These are phyloP conservation scores for Nephrotoma guestfalica DNA, from an alignment of 2,888 invertebrate genomes.

Conservation along the genomic window DNA sequence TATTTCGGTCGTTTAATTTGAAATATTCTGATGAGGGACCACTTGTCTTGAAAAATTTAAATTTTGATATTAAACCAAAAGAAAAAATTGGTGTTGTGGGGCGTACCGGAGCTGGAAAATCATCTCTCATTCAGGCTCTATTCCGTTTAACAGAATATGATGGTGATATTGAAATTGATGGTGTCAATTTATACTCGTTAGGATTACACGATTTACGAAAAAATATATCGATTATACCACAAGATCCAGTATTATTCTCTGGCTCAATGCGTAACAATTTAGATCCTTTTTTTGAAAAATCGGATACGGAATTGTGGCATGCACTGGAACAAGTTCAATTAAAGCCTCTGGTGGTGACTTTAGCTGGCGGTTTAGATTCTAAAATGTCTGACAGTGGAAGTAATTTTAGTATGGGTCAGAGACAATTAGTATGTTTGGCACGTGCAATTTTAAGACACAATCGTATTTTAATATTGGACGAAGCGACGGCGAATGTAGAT, in stretches of 20 bases:
- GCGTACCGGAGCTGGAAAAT: slow-evolving; percentile 68
- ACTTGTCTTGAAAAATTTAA: slow-evolving; percentile 52
- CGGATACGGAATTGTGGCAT: slow-evolving; percentile 53
- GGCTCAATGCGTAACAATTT: slow-evolving; percentile 59
- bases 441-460: slow-evolving; percentile 53
- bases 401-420: slow-evolving; percentile 67
- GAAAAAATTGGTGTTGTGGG: slow-evolving; percentile 60
- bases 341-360: slow-evolving; percentile 46
- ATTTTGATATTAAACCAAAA: slow-evolving; percentile 33
- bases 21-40: slow-evolving; percentile 48
- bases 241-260: slow-evolving; percentile 67
- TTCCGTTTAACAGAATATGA: slow-evolving; percentile 63
- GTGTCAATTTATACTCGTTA: slow-evolving; percentile 43
- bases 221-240: slow-evolving; percentile 73
- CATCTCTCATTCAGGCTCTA: slow-evolving; percentile 52
- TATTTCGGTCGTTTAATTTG: slow-evolving; percentile 45
- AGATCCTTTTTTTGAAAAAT: slow-evolving; percentile 57
- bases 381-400: slow-evolving; percentile 57
- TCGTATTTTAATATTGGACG: slow-evolving; percentile 43
- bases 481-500: slow-evolving; percentile 77
- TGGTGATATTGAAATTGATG: slow-evolving; percentile 57
- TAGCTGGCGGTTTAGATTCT: slow-evolving; percentile 41
- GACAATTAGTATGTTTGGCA: slow-evolving; percentile 67
- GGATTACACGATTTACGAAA: slow-evolving; percentile 55
- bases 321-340: slow-evolving; percentile 59